These are phyloP conservation scores for Saguinus imperator DNA, from an alignment of 2,113 vertebrate species.

Conservation along the genomic window DNA sequence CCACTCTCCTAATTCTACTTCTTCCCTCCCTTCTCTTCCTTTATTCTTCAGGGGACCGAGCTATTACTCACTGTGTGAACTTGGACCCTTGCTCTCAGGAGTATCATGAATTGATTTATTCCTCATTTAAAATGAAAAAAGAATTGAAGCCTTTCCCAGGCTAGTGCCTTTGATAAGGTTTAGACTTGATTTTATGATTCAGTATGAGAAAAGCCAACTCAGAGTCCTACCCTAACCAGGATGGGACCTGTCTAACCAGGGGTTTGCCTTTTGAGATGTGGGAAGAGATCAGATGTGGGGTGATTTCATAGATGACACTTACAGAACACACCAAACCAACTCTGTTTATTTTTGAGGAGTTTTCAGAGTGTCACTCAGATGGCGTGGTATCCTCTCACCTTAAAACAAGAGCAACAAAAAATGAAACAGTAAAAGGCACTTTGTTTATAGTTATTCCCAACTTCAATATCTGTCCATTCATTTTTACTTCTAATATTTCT, in stretches of 20 bases:
- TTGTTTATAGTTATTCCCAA: background rate
- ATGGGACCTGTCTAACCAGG: background rate
- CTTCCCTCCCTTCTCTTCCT: no score
- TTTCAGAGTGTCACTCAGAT: background rate
- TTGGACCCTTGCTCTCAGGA: background rate
- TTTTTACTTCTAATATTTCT: constrained; percentile 15
- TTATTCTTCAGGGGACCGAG: background rate
- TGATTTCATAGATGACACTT: background rate
- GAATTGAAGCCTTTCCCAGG: background rate
- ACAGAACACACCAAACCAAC: background rate
- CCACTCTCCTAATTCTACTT: background rate
- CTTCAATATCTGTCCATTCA: background rate
- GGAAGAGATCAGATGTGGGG: background rate
- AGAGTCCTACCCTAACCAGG: background rate
- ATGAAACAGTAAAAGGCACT: background rate
- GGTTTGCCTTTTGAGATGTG: background rate
- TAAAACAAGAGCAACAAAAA: background rate
- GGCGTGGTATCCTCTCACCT: background rate
- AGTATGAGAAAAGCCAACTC: background rate
- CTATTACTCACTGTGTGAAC: background rate
- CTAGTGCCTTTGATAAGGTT: background rate
- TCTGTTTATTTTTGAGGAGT: background rate
- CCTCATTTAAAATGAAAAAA: background rate
- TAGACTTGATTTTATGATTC: background rate
- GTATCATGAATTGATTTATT: background rate